Conservation (phyloP, 2,888 invertebrate genomes). For the Epinotia brunnichana region DNA sequence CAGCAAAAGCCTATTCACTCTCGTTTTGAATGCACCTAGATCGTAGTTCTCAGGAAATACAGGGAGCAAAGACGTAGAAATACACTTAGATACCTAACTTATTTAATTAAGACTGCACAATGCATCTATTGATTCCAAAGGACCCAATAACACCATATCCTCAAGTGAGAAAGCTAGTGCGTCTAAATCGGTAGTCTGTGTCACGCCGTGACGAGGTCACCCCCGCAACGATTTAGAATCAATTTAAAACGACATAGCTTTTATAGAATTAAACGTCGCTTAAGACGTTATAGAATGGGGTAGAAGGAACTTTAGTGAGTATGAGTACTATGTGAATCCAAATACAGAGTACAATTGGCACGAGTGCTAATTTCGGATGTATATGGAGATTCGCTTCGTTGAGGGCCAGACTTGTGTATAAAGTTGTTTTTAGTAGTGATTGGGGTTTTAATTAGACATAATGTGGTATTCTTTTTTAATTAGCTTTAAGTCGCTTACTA, state of each 20-base stretch:
- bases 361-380: conserved; percentile 37
- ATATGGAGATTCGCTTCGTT: conserved; percentile 14
- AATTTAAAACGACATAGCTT: conserved; percentile 10
- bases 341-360: conserved; percentile 40
- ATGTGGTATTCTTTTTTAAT: background rate
- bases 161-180: conserved; percentile 12
- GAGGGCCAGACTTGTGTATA: conserved; percentile 4
- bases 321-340: conserved; percentile 36
- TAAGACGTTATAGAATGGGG: conserved; percentile 7
- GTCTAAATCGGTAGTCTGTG: conserved; percentile 49
- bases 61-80: too few species aligned
- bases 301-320: background rate
- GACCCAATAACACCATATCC: conserved; percentile 10
- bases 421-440: background rate
- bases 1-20: too few species aligned
- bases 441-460: background rate
- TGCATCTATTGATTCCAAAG: background rate
- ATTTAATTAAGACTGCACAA: background rate
- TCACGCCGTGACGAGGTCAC: conserved; percentile 57
- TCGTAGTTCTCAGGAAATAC: too few species aligned
- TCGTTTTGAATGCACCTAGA: too few species aligned
- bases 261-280: background rate
- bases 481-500: too few species aligned
- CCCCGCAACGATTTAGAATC: conserved; percentile 47
- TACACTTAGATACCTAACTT: too few species aligned